Base-by-base conservation (phyloP, 2,888 invertebrate species). In the Leptinotarsa haldemani region DNA sequence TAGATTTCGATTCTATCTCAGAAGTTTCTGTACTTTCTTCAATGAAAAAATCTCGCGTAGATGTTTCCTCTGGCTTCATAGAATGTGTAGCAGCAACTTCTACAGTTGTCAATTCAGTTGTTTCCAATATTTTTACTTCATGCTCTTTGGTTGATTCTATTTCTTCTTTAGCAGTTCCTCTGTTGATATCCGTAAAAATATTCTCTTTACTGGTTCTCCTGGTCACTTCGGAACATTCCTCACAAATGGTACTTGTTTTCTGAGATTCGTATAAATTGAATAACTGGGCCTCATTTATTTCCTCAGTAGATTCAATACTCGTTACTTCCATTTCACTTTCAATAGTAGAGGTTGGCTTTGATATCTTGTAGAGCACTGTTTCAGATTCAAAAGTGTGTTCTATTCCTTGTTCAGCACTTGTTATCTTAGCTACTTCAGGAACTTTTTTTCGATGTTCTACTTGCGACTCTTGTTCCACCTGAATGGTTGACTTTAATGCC, bases 381-480 rank as follows among this genome's bases (percentile, higher is more conserved):
- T 40, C 9, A 12, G 40, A 40, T 40, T 40, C 9, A 40, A 40
- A 40, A 40, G 40, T 12, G 40, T 40, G 40, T 12, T 9, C 3
- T 40, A 9, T 5, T 9, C 40, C 40, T 12, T 40, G 40, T 9
- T 9, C 40, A 40, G 40, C 40, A 9, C 9, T 40, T 40, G 40
- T 40, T 20, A 46, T 16, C 61, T 69, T 47, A 47, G 47, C 20
- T 46, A 5, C n/a, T 20, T 69, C 58, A 61, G 69, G 9, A 18
- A 18, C 58, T 56, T 46, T 48, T 16, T 69, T 4, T 4, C 7
- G 46, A 22, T 56, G 13, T 20, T 15, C 15, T 20, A 20, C 9
- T 40, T 40, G 20, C 20, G 22, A 22, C 22, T 56, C 13, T 22
- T 13, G 18, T 56, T 56, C 22, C 15, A 22, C 4, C 13, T 22